Conservation (phyloP, 2,888 invertebrate genomes). For the Clostera curtula region DNA sequence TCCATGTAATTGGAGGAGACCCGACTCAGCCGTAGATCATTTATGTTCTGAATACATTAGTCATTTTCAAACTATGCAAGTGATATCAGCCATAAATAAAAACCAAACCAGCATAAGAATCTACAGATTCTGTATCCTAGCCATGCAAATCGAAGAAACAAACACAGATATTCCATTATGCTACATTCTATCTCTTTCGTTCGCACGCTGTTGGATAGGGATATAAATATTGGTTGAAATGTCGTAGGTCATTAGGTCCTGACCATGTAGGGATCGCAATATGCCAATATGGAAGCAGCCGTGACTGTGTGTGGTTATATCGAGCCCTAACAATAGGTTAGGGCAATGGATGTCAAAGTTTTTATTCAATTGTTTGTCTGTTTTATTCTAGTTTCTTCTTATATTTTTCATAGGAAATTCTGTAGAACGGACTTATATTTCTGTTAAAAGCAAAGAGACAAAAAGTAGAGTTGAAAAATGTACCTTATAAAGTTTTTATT, state of each 20-base stretch:
- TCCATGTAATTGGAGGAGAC: too few relatives aligned
- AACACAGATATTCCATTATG: conserved; percentile 67
- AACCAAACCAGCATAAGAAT: conserved; percentile 54
- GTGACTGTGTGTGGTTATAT: conserved; percentile 54
- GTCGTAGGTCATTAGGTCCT: conserved; percentile 74
- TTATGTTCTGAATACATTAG: too few relatives aligned
- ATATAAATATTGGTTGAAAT: conserved; percentile 61
- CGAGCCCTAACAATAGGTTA: conserved; percentile 61
- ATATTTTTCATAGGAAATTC: too few relatives aligned
- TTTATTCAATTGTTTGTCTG: too few relatives aligned
- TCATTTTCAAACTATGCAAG: too few relatives aligned
- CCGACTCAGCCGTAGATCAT: too few relatives aligned
- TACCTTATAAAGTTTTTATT: too few relatives aligned
- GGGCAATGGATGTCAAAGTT: conserved; percentile 40
- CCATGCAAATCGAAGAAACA: conserved; percentile 67
- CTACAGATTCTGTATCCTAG: conserved; percentile 51
- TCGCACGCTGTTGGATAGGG: conserved; percentile 35
- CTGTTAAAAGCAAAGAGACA: too few relatives aligned
- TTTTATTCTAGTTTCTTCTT: too few relatives aligned
- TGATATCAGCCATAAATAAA: conserved; percentile 22
- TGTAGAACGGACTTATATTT: too few relatives aligned
- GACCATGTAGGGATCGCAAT: conserved; percentile 67
- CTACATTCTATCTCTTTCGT: conserved; percentile 44
- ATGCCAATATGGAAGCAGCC: conserved; percentile 71
- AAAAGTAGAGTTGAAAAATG: too few relatives aligned